These are phyloP conservation scores for Ricordea florida DNA, from an alignment of 92 coral and sea anemone species.

Conservation along the genomic window DNA sequence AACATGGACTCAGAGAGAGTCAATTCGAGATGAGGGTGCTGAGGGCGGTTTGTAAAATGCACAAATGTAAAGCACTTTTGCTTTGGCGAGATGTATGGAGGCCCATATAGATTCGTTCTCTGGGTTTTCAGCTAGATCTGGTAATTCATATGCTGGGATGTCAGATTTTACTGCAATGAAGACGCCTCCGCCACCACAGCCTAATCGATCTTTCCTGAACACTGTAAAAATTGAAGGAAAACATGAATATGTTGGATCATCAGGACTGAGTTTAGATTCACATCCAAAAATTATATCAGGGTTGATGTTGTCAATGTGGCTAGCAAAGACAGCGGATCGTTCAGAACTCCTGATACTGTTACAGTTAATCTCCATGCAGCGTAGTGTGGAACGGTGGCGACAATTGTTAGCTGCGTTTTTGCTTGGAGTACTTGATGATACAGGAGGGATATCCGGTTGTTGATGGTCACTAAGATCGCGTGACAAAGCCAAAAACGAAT, in stretches of 20 bases:
- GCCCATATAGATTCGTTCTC: conserved; percentile 65
- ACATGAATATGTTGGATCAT: conserved; percentile 35
- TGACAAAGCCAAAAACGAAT: too few relatives aligned
- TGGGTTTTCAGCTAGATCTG: conserved; percentile 9
- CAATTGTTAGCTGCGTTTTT: too few relatives aligned
- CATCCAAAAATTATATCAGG: conserved; percentile 63
- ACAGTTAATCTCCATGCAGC: conserved; percentile 58
- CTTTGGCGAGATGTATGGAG: conserved; percentile 39
- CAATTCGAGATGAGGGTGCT: too few relatives aligned
- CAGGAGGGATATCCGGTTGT: too few relatives aligned
- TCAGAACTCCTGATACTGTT: conserved; percentile 43
- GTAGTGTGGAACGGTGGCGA: too few relatives aligned
- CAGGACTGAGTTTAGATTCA: conserved; percentile 59
- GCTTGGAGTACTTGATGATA: too few relatives aligned
- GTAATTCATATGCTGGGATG: conserved; percentile 19
- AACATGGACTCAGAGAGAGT: too few relatives aligned
- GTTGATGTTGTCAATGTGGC: conserved; percentile 2
- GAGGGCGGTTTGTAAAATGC: too few relatives aligned
- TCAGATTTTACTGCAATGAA: conserved; percentile 58
- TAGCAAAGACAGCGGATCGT: conserved; percentile 42
- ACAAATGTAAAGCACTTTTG: too few relatives aligned
- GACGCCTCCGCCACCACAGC: conserved; percentile 51
- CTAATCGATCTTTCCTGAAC: conserved; percentile 36
- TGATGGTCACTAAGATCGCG: too few relatives aligned
- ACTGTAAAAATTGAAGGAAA: conserved; percentile 47